A percentile compares a stretch with the other conserved stretches of the same genome.
These are phyloP conservation scores for Prenolepis imparis DNA, from an alignment of 2,888 invertebrate genomes.

Conservation along the genomic window DNA sequence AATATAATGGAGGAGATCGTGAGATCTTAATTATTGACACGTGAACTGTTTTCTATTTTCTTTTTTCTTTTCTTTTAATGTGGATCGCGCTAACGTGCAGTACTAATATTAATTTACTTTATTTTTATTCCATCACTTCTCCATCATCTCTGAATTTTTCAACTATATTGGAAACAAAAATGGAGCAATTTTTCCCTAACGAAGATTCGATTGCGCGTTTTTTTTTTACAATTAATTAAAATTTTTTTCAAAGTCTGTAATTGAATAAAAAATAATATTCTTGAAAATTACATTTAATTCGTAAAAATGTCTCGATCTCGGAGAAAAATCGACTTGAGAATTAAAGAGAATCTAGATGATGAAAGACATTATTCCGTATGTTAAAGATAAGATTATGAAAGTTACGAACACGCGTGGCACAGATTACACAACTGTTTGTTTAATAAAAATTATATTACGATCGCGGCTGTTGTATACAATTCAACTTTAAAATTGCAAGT, in stretches of 20 bases:
- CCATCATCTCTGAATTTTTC: conserved; percentile 16
- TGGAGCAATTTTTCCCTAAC: background rate
- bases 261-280: background rate
- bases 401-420: background rate
- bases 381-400: conserved; percentile 7
- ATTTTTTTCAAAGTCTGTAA: background rate
- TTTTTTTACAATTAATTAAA: background rate
- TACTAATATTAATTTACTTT: background rate
- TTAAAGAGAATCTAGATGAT: background rate
- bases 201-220: background rate
- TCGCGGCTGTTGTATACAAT: background rate
- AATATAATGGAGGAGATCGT: background rate
- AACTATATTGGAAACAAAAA: background rate
- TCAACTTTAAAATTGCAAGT: background rate
- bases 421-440: background rate
- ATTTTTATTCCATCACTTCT: background rate
- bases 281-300: background rate
- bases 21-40: conserved; percentile 8
- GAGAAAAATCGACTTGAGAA: background rate
- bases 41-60: background rate
- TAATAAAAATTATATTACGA: conserved; percentile 9
- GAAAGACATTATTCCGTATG: background rate
- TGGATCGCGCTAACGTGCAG: background rate
- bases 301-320: background rate
- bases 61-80: background rate